Conservation (phyloP, 2,888 invertebrate species). For the Spisula solida region DNA sequence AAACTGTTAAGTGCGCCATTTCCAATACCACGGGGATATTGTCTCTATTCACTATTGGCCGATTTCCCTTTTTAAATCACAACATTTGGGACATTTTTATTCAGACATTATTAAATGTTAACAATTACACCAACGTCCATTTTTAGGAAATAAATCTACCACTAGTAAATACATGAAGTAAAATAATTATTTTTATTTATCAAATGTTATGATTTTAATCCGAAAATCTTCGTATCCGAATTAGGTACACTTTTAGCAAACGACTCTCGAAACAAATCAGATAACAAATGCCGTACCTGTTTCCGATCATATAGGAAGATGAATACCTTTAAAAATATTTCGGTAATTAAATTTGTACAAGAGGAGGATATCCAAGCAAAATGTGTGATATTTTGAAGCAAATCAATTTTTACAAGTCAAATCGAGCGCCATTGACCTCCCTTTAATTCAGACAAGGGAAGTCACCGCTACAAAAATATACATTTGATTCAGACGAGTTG, state of each 20-base stretch:
- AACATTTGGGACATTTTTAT: too few relatives aligned
- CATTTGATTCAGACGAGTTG: background rate
- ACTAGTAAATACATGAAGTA: background rate
- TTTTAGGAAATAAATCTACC: background rate
- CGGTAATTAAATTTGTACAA: background rate
- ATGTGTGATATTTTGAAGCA: background rate
- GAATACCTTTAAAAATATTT: background rate
- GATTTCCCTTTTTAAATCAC: too few relatives aligned
- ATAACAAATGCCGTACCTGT: background rate
- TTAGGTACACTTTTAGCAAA: background rate
- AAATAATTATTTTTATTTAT: background rate
- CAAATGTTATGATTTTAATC: background rate
- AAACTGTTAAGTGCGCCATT: too few relatives aligned
- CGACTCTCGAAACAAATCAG: background rate
- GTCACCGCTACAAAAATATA: background rate
- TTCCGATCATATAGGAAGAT: background rate
- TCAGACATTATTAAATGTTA: too few relatives aligned
- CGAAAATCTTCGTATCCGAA: background rate
- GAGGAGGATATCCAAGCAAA: background rate
- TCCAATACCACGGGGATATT: too few relatives aligned
- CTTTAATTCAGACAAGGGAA: background rate
- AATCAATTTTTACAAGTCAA: background rate
- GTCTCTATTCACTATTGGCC: too few relatives aligned
- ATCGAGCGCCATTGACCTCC: background rate
- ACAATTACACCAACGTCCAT: too few relatives aligned